Evolutionary conservation across 2,797 vertebrate species (phyloP).

Genomic region (Neolamprologus multifasciatus): DNA sequence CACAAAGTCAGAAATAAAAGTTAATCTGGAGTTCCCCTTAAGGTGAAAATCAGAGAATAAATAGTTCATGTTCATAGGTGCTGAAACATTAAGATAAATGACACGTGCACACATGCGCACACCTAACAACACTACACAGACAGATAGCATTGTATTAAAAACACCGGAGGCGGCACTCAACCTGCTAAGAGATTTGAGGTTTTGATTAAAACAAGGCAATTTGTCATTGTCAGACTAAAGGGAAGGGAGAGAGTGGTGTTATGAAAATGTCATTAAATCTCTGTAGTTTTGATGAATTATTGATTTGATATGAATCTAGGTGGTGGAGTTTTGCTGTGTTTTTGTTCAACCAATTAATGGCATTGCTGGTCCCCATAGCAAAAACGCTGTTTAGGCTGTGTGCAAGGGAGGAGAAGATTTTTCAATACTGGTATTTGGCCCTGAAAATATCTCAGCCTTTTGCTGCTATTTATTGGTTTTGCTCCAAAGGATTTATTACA

Average conservation of each 20-base stretch:
- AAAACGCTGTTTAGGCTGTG: constrained; percentile 8
- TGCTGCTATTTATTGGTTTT: constrained; percentile 48
- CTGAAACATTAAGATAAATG: not conserved
- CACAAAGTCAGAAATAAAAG: not conserved
- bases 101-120: not conserved
- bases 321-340: constrained; percentile 8
- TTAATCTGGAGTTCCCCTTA: not conserved
- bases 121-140: not conserved
- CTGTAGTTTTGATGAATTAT: constrained; percentile 71
- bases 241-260: constrained; percentile 36
- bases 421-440: constrained; percentile 34
- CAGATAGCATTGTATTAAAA: not conserved
- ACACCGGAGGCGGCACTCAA: not conserved
- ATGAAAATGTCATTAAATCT: constrained; percentile 69
- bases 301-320: constrained; percentile 60
- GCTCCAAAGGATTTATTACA: constrained; percentile 51
- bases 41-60: not conserved
- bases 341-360: constrained; percentile 50
- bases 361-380: constrained; percentile 22
- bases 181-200: constrained; percentile 27
- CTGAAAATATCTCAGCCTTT: constrained; percentile 31
- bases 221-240: constrained; percentile 54
- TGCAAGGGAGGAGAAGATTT: not conserved
- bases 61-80: not conserved
- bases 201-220: constrained; percentile 58